A percentile compares a stretch with the other conserved stretches of the same genome.
phyloP scores from a whole-genome alignment of 2,113 vertebrate genomes.

The Pangasianodon gigas region DNA sequence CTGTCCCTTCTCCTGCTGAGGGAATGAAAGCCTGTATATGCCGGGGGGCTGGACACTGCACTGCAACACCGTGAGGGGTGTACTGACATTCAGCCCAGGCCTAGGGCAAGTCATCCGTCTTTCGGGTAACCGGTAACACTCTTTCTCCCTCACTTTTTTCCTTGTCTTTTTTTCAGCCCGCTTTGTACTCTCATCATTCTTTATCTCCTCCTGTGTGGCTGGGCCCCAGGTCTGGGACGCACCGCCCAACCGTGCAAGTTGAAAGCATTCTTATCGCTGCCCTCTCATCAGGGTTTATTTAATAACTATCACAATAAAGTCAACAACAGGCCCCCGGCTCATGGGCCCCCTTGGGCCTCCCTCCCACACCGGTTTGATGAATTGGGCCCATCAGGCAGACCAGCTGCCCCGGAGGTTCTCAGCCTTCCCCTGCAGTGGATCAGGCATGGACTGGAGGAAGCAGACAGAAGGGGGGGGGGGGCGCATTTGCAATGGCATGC shows the following conservation, averaged over 20 bases:
- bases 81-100: conserved; percentile 71
- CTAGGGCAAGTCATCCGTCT: conserved; percentile 71
- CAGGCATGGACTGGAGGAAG: conserved; percentile 46
- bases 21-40: conserved; percentile 57
- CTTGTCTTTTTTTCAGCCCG: conserved; percentile 21
- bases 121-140: conserved; percentile 58
- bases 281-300: conserved; percentile 73
- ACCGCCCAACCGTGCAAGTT: conserved; percentile 65
- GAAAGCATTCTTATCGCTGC: conserved; percentile 73
- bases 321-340: conserved; percentile 61
- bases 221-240: conserved; percentile 60
- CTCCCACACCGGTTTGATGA: conserved; percentile 67
- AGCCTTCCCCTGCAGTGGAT: conserved; percentile 66
- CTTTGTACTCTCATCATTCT: conserved; percentile 8
- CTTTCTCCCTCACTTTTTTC: conserved; percentile 51
- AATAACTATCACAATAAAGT: conserved; percentile 75
- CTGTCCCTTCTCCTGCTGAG: conserved; percentile 60
- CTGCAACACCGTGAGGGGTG: conserved; percentile 67
- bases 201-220: conserved; percentile 43
- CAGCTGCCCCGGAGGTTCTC: conserved; percentile 79
- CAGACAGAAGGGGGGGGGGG: conserved; percentile 49
- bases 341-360: conserved; percentile 53
- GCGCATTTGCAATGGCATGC: conserved; percentile 62
- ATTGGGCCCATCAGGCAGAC: conserved; percentile 75
- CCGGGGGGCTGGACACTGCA: conserved; percentile 58